phyloP scores from a whole-genome alignment of 2,797 vertebrate species.

The Sebastes nivosus region DNA sequence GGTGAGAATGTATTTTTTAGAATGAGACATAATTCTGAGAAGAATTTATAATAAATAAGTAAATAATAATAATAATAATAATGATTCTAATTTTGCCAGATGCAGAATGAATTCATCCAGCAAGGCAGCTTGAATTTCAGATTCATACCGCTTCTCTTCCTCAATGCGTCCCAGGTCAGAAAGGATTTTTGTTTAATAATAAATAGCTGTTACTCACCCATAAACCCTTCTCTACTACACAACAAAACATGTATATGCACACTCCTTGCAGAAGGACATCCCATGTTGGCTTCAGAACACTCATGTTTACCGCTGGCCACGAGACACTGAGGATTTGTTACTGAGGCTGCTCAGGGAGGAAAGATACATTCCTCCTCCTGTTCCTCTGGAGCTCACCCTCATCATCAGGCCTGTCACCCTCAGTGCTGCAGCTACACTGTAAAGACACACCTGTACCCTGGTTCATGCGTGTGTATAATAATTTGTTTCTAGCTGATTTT shows the following conservation, averaged over 20 bases:
- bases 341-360: slow-evolving; percentile 88
- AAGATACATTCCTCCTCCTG: slow-evolving; percentile 84
- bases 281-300: slow-evolving; percentile 93
- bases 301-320: slow-evolving; percentile 88
- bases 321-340: slow-evolving; percentile 87
- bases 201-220: background rate
- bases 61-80: background rate
- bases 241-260: background rate
- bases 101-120: slow-evolving; percentile 92
- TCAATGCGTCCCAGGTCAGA: slow-evolving; percentile 87
- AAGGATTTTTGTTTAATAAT: background rate
- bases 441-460: background rate
- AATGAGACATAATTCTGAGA: background rate
- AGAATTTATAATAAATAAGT: background rate
- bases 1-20: slow-evolving; percentile 77
- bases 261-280: slow-evolving; percentile 82
- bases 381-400: slow-evolving; percentile 86
- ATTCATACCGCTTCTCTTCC: slow-evolving; percentile 92
- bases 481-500: background rate
- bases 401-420: slow-evolving; percentile 80
- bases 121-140: slow-evolving; percentile 94
- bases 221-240: background rate
- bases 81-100: slow-evolving; percentile 72
- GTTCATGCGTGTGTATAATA: background rate
- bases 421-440: slow-evolving; percentile 27